Evolutionary conservation across 2,888 invertebrate species (phyloP).

Genomic region (Myathropa florea): DNA sequence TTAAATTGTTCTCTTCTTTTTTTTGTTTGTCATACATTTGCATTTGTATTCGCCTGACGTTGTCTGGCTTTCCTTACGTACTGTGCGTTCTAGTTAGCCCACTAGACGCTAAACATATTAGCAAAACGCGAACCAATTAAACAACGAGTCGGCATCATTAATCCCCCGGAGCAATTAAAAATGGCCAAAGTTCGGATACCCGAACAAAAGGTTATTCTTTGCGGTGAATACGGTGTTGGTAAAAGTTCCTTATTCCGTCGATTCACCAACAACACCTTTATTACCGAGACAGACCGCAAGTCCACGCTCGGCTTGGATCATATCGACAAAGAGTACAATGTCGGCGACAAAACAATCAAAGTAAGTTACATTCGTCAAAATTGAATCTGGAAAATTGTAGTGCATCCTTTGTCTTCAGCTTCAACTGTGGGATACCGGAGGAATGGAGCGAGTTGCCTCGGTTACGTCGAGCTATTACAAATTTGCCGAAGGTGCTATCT

Average conservation of each 20-base stretch:
- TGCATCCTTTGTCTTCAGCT: slow-evolving; percentile 82
- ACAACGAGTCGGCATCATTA: slow-evolving; percentile 22
- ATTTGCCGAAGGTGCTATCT: slow-evolving; percentile 95
- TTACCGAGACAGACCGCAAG: slow-evolving; percentile 90
- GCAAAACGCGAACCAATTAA: slow-evolving; percentile 23
- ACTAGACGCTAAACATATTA: slow-evolving; percentile 28
- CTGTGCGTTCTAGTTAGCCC: background rate
- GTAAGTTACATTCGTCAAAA: slow-evolving; percentile 61
- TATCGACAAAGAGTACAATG: slow-evolving; percentile 89
- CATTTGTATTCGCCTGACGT: background rate
- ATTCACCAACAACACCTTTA: slow-evolving; percentile 93
- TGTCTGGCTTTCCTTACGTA: background rate
- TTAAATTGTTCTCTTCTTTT: background rate
- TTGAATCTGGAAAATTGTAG: background rate
- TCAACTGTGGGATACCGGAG: slow-evolving; percentile 98
- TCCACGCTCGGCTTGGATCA: slow-evolving; percentile 96
- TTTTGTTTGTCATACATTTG: background rate
- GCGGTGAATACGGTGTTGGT: slow-evolving; percentile 97
- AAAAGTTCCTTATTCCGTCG: slow-evolving; percentile 96
- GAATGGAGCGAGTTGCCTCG: slow-evolving; percentile 97
- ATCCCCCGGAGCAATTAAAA: slow-evolving; percentile 43
- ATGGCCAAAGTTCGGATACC: slow-evolving; percentile 93
- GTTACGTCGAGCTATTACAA: slow-evolving; percentile 98
- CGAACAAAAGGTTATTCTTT: slow-evolving; percentile 94
- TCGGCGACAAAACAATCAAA: slow-evolving; percentile 85